phyloP scores from a whole-genome alignment of 1,140 invertebrate genomes.

The Drosophila lini region DNA sequence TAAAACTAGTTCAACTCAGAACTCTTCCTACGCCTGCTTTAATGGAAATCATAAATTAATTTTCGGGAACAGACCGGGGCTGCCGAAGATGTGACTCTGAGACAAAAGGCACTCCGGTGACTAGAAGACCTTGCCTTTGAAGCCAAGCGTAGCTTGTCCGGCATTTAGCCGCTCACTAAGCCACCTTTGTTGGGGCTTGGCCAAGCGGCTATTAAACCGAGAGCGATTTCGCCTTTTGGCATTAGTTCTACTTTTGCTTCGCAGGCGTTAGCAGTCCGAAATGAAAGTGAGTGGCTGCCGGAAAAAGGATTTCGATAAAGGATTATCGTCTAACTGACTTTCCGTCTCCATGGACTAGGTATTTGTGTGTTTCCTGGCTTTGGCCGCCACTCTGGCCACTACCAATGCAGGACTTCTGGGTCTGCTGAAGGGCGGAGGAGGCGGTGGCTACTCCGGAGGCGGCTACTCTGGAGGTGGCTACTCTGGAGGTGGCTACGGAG shows the following conservation, averaged over 20 bases:
- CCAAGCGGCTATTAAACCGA: slow-evolving; percentile 66
- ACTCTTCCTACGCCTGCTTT: slow-evolving; percentile 55
- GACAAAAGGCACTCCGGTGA: slow-evolving; percentile 14
- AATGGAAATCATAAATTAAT: slow-evolving; percentile 71
- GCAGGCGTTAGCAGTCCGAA: slow-evolving; percentile 38
- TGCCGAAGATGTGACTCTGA: slow-evolving; percentile 6
- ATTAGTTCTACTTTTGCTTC: slow-evolving; percentile 69
- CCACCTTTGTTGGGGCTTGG: slow-evolving; percentile 44
- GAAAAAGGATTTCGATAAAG: slow-evolving; percentile 9
- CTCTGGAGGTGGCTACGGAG: slow-evolving; percentile 34
- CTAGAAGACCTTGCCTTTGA: slow-evolving; percentile 32
- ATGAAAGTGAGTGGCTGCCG: slow-evolving; percentile 71
- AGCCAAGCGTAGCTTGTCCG: slow-evolving; percentile 17
- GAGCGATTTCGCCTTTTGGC: slow-evolving; percentile 51
- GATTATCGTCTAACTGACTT: slow-evolving; percentile 29
- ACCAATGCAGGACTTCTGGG: slow-evolving; percentile 67
- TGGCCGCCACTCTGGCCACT: slow-evolving; percentile 61
- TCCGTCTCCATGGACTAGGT: slow-evolving; percentile 41
- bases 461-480: slow-evolving; percentile 20
- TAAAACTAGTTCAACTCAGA: slow-evolving; percentile 67
- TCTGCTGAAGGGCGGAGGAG: slow-evolving; percentile 64
- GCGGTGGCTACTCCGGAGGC: slow-evolving; percentile 19
- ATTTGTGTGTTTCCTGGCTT: slow-evolving; percentile 72
- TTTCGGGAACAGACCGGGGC: slow-evolving; percentile 46
- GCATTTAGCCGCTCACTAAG: slow-evolving; percentile 42